Evolutionary conservation across 2,113 vertebrate species (phyloP).

Genomic region (Scomber colias): DNA sequence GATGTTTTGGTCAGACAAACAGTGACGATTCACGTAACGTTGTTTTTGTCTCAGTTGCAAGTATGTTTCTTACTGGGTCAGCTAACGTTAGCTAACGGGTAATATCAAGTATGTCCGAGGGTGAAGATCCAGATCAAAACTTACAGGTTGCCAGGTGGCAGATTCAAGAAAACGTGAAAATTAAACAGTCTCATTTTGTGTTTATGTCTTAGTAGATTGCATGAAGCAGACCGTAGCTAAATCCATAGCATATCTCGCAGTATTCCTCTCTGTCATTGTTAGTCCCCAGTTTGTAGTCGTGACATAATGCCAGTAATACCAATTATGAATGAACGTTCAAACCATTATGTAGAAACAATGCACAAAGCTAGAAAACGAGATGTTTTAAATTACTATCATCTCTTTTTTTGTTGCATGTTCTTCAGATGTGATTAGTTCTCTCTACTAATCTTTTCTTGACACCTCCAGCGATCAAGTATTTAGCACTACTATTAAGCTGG

Average conservation of each 20-base stretch:
- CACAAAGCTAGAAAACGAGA: background rate
- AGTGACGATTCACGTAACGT: background rate
- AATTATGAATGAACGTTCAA: background rate
- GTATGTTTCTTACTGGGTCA: background rate
- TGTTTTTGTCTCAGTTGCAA: background rate
- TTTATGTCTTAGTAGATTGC: background rate
- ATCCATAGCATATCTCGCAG: background rate
- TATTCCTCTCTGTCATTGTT: background rate
- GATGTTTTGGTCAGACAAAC: background rate
- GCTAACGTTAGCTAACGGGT: conserved; percentile 27
- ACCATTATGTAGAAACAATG: background rate
- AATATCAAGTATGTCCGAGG: background rate
- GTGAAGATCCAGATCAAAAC: conserved; percentile 21
- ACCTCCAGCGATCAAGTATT: no score
- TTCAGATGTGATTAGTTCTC: background rate
- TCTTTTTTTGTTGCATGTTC: background rate
- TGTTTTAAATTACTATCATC: background rate
- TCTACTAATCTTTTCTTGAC: background rate
- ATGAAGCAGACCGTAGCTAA: no score
- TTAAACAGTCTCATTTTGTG: background rate
- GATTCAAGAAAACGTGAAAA: background rate
- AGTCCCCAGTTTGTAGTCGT: background rate
- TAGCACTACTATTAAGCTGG: no score
- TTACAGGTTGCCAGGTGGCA: background rate
- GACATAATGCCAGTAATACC: background rate